phyloP scores from a whole-genome alignment of 2,797 vertebrate genomes.

The Pangasius krempfi region DNA sequence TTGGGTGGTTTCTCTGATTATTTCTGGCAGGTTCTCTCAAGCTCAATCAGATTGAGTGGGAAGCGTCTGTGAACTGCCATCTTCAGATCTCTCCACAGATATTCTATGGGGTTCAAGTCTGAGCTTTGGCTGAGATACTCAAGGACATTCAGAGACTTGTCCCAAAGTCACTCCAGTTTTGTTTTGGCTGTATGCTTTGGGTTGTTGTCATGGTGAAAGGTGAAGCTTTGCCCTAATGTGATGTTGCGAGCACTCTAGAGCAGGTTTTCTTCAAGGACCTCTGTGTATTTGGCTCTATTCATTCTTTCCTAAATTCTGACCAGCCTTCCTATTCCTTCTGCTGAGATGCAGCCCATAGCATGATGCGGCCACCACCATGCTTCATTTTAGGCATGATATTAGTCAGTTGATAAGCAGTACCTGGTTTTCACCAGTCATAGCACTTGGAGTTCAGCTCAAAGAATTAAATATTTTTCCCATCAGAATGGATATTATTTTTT shows the following conservation, averaged over 20 bases:
- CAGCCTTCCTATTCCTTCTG: not conserved
- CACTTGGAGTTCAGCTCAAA: not conserved
- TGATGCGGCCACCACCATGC: not conserved
- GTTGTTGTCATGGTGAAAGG: not conserved
- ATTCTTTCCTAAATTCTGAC: not conserved
- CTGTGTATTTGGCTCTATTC: not conserved
- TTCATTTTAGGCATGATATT: not conserved
- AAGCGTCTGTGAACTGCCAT: not conserved
- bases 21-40: not conserved
- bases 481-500: not conserved
- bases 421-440: not conserved
- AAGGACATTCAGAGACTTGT: not conserved
- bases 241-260: not conserved
- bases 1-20: not conserved
- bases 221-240: not conserved
- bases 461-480: not conserved
- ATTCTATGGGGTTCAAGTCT: not conserved
- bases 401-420: not conserved
- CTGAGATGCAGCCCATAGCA: not conserved
- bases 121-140: not conserved
- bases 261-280: not conserved
- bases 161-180: not conserved
- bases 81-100: not conserved
- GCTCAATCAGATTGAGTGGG: not conserved
- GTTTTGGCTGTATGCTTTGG: not conserved